A percentile compares a stretch with the other conserved stretches of the same genome.
These are phyloP conservation scores for Drosophila cracens DNA, from an alignment of 2,888 invertebrate genomes.

Conservation along the genomic window DNA sequence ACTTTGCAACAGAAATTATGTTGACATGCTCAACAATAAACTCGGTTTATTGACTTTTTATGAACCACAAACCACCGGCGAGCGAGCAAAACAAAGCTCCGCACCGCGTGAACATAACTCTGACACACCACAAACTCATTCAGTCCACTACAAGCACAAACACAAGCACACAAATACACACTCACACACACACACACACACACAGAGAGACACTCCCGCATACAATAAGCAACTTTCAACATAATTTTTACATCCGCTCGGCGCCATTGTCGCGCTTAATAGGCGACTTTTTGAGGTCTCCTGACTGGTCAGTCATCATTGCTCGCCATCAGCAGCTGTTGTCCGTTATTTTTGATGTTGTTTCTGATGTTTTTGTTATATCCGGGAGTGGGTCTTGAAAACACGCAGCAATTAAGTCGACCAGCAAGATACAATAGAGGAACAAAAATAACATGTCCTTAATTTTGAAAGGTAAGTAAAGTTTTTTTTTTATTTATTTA, in stretches of 20 bases:
- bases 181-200: conserved; percentile 16
- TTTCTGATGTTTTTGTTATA: conserved; percentile 27
- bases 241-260: conserved; percentile 75
- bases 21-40: conserved; percentile 70
- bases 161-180: conserved; percentile 17
- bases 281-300: conserved; percentile 36
- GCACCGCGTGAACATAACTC: conserved; percentile 38
- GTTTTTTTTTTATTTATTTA: neutral
- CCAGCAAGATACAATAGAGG: conserved; percentile 25
- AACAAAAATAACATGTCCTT: conserved; percentile 15
- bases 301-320: conserved; percentile 37
- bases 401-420: conserved; percentile 53
- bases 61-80: conserved; percentile 67
- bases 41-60: conserved; percentile 76
- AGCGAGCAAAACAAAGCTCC: conserved; percentile 59
- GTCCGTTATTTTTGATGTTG: conserved; percentile 13
- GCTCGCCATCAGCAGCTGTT: conserved; percentile 32
- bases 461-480: conserved; percentile 1
- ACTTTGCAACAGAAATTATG: conserved; percentile 67
- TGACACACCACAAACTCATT: conserved; percentile 39
- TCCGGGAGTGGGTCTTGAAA: conserved; percentile 52
- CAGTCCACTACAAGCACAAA: conserved; percentile 7
- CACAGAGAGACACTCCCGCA: neutral
- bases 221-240: conserved; percentile 54
- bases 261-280: conserved; percentile 70